Evolutionary conservation across 2,797 vertebrate species (phyloP).

Genomic region (Pangasius larnaudii): DNA sequence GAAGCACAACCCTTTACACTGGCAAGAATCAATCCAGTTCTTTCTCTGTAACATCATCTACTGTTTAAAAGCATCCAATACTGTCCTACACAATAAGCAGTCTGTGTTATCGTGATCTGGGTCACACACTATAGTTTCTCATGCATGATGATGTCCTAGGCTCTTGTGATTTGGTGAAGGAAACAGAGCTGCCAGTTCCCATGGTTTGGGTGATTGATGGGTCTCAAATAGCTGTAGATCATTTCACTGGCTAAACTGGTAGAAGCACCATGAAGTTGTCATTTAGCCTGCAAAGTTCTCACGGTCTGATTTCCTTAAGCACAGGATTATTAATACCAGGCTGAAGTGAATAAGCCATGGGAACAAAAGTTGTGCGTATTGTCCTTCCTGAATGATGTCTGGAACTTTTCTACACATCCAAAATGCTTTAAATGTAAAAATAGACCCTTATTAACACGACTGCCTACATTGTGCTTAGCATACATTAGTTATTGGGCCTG

Average conservation of each 20-base stretch:
- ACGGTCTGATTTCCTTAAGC: conserved; percentile 53
- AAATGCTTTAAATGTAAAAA: not conserved
- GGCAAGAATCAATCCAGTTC: conserved; percentile 28
- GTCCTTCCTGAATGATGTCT: not conserved
- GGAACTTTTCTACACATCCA: not conserved
- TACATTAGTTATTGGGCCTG: not conserved
- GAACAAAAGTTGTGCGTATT: conserved; percentile 16
- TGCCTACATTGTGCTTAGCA: not conserved
- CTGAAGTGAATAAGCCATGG: conserved; percentile 20
- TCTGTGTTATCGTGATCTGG: conserved; percentile 22
- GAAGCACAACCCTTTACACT: conserved; percentile 18
- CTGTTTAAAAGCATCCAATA: conserved; percentile 39
- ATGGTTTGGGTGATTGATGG: conserved; percentile 60
- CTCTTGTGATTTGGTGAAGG: conserved; percentile 56
- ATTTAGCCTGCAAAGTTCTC: conserved; percentile 68
- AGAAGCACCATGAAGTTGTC: conserved; percentile 53
- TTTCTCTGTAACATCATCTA: conserved; percentile 45
- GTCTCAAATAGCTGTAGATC: conserved; percentile 60
- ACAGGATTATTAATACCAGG: conserved; percentile 15
- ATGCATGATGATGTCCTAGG: conserved; percentile 18
- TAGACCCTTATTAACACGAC: not conserved
- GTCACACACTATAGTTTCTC: conserved; percentile 62
- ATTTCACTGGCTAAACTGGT: conserved; percentile 61
- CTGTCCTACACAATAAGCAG: conserved; percentile 42
- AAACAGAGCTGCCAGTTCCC: conserved; percentile 59